A percentile compares a stretch with the other conserved stretches of the same genome.
Evolutionary conservation across 2,888 invertebrate species (phyloP).

Genomic region (Eurois occulta): DNA sequence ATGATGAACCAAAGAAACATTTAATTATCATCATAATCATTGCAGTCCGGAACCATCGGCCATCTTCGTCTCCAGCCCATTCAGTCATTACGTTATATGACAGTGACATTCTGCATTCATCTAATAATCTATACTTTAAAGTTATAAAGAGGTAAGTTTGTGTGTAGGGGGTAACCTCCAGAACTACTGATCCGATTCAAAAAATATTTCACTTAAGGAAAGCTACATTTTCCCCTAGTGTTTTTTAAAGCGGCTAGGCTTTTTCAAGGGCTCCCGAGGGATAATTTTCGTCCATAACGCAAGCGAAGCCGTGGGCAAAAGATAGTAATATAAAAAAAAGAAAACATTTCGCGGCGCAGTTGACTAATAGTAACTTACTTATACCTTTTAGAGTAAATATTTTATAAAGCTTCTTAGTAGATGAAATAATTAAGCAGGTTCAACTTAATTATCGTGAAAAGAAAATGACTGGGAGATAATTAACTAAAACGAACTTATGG

Average conservation of each 20-base stretch:
- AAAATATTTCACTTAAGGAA: too few species aligned
- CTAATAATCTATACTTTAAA: too few species aligned
- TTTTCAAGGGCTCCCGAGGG: too few species aligned
- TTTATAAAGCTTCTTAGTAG: background rate
- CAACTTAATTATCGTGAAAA: background rate
- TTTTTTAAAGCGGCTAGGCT: too few species aligned
- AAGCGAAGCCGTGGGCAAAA: too few species aligned
- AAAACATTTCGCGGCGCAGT: too few species aligned
- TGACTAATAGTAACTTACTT: background rate
- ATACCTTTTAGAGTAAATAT: background rate
- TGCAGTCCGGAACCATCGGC: background rate
- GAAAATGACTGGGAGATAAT: background rate
- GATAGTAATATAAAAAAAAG: too few species aligned
- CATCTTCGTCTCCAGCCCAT: background rate
- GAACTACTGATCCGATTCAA: too few species aligned
- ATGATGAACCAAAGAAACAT: background rate
- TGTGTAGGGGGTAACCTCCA: too few species aligned
- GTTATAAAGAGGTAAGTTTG: too few species aligned
- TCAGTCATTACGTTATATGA: background rate
- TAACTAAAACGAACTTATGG: background rate
- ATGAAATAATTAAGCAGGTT: background rate
- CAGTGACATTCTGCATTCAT: background rate
- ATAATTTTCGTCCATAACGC: too few species aligned
- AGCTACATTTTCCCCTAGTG: too few species aligned
- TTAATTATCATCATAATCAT: background rate